Percentiles rank a stretch among this genome's conserved stretches.
phyloP scores from a whole-genome alignment of 2,113 vertebrate genomes.

The Heloderma charlesbogerti region DNA sequence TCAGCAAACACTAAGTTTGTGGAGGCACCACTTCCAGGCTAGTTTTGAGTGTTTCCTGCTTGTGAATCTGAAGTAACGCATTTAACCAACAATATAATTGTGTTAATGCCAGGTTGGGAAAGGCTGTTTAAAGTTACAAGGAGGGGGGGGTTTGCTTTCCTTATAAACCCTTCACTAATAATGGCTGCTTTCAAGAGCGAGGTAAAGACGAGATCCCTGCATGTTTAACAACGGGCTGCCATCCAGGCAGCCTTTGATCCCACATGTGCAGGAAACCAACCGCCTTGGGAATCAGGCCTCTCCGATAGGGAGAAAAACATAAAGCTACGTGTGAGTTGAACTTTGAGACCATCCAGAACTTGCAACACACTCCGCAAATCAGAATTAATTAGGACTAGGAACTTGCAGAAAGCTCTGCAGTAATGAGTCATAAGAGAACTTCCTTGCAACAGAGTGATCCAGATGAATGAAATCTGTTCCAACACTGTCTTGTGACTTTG shows the following conservation, averaged over 20 bases:
- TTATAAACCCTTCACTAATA: neutral
- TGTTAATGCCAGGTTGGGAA: too few species aligned
- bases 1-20: neutral
- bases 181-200: neutral
- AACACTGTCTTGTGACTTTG: neutral
- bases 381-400: neutral
- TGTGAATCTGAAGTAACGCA: neutral
- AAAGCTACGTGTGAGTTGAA: neutral
- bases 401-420: neutral
- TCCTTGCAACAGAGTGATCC: neutral
- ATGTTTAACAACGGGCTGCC: neutral
- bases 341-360: too few species aligned
- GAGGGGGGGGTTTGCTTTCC: neutral
- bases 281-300: neutral
- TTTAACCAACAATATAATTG: neutral
- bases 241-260: neutral
- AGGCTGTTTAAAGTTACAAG: neutral
- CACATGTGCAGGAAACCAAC: neutral
- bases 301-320: neutral
- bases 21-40: neutral
- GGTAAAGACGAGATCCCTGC: neutral
- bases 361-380: neutral
- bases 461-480: neutral
- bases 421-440: neutral
- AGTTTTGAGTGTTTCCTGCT: neutral